Evolutionary conservation across 2,797 vertebrate genomes (phyloP).

Genomic region (Mormyrops boulengeri): DNA sequence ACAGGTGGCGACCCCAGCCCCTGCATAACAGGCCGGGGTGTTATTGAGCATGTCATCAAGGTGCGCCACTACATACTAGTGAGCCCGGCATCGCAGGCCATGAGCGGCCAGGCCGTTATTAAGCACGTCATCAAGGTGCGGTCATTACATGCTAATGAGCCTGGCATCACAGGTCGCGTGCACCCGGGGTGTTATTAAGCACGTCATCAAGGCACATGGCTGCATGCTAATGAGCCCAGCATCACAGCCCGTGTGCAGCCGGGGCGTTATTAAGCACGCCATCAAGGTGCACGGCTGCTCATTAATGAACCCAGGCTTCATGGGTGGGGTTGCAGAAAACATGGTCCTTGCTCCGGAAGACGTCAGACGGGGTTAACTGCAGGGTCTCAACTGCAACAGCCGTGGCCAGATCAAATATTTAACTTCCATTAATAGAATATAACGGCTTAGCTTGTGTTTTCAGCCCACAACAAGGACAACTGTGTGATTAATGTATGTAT

Average conservation of each 20-base stretch:
- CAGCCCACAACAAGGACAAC: neutral
- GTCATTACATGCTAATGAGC: neutral
- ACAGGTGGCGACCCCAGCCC: neutral
- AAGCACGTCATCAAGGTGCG: neutral
- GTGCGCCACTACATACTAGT: neutral
- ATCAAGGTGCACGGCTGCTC: neutral
- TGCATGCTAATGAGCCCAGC: neutral
- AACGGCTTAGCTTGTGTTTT: neutral
- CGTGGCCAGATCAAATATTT: neutral
- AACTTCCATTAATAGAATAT: slow-evolving; percentile 7
- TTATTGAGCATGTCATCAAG: neutral
- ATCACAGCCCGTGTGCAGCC: neutral
- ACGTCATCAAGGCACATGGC: neutral
- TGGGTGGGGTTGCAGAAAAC: neutral
- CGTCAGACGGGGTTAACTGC: neutral
- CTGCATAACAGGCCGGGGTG: neutral
- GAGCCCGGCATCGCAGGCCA: neutral
- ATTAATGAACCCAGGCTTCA: neutral
- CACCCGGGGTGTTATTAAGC: neutral
- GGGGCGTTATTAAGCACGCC: neutral
- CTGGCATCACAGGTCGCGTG: neutral
- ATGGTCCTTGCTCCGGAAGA: neutral
- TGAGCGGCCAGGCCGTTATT: neutral
- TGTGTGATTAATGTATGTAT: neutral
- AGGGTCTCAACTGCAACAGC: neutral